Evolutionary conservation across 2,888 invertebrate genomes (phyloP), one percentile per base, ranked within the genome.

Genomic region (Ochlodes sylvanus): DNA sequence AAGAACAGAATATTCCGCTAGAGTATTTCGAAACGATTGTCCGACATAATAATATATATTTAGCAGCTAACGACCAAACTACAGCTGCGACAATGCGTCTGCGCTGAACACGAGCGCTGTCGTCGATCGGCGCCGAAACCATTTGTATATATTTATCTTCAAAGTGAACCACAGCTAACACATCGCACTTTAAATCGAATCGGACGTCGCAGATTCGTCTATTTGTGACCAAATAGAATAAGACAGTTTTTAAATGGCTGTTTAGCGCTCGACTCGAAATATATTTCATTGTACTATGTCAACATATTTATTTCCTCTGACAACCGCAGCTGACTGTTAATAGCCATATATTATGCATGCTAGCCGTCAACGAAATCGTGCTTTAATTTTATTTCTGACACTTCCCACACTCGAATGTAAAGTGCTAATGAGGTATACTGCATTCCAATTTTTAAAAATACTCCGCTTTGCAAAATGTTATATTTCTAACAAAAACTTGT

Each of bases 81-180:
- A 50, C 76, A 89, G 90, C 89, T 89, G 91, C 79, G 87, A 85
- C 86, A 83, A 82, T 83, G 84, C 83, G 81, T 88, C 80, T 74
- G 75, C 78, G 76, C 73, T 57, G 44, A 56, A 61, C 66, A 66
- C 58, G 60, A 34, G 34, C 66, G 44, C 61, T 84, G 90, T 90
- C 91, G 81, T 71, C 77, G 70, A 66, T 61, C 72, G 74, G 82
- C 85, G 88, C 79, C 85, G 77, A 75, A 72, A 71, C 80, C 85
- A 89, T 92, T 88, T 86, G 87, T 91, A 84, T 86, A 85, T 86
- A 85, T 81, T 80, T 77, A 84, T 89, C 91, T 88, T 92, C 91
- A 92, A 92, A 92, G 91, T 77, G 77, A 79, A 75, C 70, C 68
- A 73, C 77, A 67, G 71, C 75, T 87, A 85, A 91, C 83, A 80